These are phyloP conservation scores for Eilema caniola DNA, from an alignment of 2,888 invertebrate species.

Conservation along the genomic window DNA sequence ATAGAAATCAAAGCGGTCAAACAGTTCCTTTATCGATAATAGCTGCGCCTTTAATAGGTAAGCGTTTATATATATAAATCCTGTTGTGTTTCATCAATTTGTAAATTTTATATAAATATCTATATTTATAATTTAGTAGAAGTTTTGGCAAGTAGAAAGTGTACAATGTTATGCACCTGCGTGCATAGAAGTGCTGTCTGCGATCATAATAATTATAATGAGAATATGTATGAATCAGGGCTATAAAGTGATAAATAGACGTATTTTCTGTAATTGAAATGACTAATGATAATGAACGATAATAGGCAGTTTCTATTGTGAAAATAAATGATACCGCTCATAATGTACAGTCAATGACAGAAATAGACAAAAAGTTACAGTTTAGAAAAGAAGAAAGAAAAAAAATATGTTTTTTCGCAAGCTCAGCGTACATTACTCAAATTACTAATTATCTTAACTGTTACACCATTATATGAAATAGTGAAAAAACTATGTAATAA, in stretches of 20 bases:
- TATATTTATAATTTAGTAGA: not conserved
- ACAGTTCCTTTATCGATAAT: not conserved
- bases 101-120: too few species aligned
- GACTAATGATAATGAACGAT: not conserved
- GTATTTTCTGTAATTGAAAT: not conserved
- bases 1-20: not conserved
- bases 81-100: too few species aligned
- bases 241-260: not conserved
- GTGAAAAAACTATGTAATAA: too few species aligned
- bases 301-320: not conserved
- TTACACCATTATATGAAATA: too few species aligned
- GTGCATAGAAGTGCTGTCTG: not conserved
- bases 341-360: too few species aligned
- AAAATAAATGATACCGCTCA: not conserved
- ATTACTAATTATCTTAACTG: too few species aligned
- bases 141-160: not conserved
- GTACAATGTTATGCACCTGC: not conserved
- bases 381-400: not conserved
- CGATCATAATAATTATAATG: not conserved
- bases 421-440: too few species aligned
- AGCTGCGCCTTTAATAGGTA: not conserved
- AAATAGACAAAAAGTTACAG: too few species aligned
- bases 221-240: not conserved
- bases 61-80: not conserved
- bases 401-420: too few species aligned